These are phyloP conservation scores for Hydrophis major DNA, from an alignment of 2,797 vertebrate genomes.

Conservation along the genomic window DNA sequence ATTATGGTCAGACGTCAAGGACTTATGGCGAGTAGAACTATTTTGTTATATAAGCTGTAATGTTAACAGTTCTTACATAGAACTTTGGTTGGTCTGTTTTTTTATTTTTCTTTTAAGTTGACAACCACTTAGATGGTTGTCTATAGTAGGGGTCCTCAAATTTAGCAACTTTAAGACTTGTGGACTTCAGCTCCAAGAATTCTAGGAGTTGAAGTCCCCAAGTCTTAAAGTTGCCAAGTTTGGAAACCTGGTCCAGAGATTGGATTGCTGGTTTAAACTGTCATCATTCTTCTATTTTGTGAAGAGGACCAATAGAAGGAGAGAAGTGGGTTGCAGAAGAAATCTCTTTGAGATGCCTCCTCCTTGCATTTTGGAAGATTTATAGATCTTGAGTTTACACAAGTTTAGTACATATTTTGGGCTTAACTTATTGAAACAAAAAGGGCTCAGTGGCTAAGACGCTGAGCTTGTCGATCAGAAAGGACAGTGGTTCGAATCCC, in stretches of 20 bases:
- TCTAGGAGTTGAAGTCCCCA: too few species aligned
- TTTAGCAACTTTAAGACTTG: too few species aligned
- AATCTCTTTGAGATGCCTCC: not conserved
- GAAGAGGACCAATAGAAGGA: not conserved
- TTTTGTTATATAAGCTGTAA: not conserved
- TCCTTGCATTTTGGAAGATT: not conserved
- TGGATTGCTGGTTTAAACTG: not conserved
- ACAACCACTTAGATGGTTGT: not conserved
- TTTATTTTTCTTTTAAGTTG: not conserved
- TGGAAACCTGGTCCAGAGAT: too few species aligned
- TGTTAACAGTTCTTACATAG: not conserved
- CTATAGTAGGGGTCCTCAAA: too few species aligned
- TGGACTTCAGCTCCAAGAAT: too few species aligned
- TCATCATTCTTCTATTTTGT: not conserved
- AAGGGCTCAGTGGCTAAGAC: too few species aligned
- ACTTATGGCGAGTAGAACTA: fast-evolving
- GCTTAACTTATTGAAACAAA: not conserved
- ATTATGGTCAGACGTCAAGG: too few species aligned
- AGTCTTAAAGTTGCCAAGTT: too few species aligned
- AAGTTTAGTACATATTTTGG: not conserved
- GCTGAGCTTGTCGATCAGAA: too few species aligned
- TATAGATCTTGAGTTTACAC: not conserved
- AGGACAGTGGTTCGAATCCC: too few species aligned
- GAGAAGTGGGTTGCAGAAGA: not conserved
- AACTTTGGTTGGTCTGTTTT: not conserved